Conservation (phyloP, 1,140 invertebrate genomes). For the silkworm (Bombyx mori) region ASM3026992v2 NC_085110.1:10754501-10755000, state of each 20-base stretch:
- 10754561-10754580: slow-evolving; percentile 37
- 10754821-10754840: too few relatives aligned
- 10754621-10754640: slow-evolving; percentile 55
- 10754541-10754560: slow-evolving; percentile 66
- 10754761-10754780: too few relatives aligned
- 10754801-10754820: too few relatives aligned
- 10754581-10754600: slow-evolving; percentile 40
- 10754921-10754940: too few relatives aligned
- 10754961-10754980: not conserved
- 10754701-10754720: slow-evolving; percentile 10
- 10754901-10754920: too few relatives aligned
- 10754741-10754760: too few relatives aligned
- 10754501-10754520: slow-evolving; percentile 41
- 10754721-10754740: too few relatives aligned
- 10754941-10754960: too few relatives aligned
- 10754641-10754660: slow-evolving; percentile 39
- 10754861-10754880: too few relatives aligned
- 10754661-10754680: slow-evolving; percentile 36
- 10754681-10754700: slow-evolving; percentile 23
- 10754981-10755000: slow-evolving; percentile 3
- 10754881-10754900: too few relatives aligned
- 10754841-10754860: too few relatives aligned
- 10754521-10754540: slow-evolving; percentile 57
- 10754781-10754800: too few relatives aligned
- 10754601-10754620: slow-evolving; percentile 43